Conservation (phyloP, 2,113 vertebrate species). For the Heterotilapia buettikoferi region DNA sequence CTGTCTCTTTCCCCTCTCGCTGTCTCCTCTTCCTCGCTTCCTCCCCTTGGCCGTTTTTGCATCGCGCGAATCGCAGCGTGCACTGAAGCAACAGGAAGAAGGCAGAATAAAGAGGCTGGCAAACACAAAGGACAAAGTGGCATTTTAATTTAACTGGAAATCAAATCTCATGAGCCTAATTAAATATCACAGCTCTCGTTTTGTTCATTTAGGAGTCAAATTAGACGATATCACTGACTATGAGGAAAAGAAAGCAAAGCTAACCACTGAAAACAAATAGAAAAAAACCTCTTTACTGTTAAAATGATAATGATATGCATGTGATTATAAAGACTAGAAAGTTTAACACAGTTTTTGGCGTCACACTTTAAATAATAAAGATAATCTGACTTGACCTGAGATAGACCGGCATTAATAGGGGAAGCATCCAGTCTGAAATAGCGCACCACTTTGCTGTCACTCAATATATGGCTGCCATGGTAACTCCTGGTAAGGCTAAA, state of each 20-base stretch:
- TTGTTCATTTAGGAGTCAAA: neutral
- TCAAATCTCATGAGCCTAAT: neutral
- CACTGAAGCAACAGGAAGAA: neutral
- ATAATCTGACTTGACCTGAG: neutral
- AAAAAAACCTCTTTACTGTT: neutral
- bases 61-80: neutral
- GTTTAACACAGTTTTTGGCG: neutral
- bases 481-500: neutral
- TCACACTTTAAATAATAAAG: neutral
- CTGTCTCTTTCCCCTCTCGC: neutral
- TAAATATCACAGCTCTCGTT: neutral
- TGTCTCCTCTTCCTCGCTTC: neutral
- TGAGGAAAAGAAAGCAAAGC: neutral
- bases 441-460: conserved; percentile 14
- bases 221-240: neutral
- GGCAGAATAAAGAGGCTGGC: neutral
- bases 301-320: neutral
- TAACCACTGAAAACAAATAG: neutral
- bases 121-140: conserved; percentile 1
- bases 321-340: neutral
- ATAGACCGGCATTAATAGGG: neutral
- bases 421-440: conserved; percentile 16
- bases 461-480: conserved; percentile 23
- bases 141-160: neutral
- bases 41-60: neutral